These are phyloP conservation scores for Odontomyia ornata DNA, from an alignment of 2,888 invertebrate genomes.

Conservation along the genomic window DNA sequence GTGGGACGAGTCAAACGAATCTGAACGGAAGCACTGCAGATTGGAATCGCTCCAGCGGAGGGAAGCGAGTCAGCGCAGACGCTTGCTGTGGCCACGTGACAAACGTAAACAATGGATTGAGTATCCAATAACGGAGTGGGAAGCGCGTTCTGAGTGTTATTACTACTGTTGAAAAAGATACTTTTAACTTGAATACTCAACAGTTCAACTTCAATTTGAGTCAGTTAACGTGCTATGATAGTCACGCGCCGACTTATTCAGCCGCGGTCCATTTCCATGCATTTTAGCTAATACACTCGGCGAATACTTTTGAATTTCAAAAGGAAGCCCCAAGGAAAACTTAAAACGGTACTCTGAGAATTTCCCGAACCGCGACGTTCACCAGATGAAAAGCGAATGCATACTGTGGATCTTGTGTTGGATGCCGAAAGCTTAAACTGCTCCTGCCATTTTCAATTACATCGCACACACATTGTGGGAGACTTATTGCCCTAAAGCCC, in stretches of 20 bases:
- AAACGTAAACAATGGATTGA: conserved; percentile 32
- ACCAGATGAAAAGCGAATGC: conserved; percentile 16
- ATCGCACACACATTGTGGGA: not conserved
- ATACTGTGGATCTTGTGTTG: conserved; percentile 27
- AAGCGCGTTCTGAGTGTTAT: not conserved
- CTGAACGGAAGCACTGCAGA: not conserved
- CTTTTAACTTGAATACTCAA: no score
- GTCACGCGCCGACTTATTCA: not conserved
- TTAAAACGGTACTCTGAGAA: not conserved
- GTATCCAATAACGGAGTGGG: conserved; percentile 17
- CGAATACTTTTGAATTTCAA: no score
- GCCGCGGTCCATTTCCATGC: no score
- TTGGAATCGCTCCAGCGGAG: not conserved
- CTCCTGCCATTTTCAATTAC: conserved; percentile 14
- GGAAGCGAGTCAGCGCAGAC: not conserved
- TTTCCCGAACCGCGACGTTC: conserved; percentile 10
- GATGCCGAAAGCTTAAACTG: conserved; percentile 31
- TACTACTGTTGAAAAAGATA: not conserved
- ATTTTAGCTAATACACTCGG: no score
- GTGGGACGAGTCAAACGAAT: not conserved
- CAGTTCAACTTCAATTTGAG: no score
- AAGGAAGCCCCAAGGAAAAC: not conserved
- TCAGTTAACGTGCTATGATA: not conserved
- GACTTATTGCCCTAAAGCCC: conserved; percentile 8
- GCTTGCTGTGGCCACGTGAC: conserved; percentile 16